phyloP scores from a whole-genome alignment of 2,888 invertebrate species.

The Parapristionchus giblindavisi region DNA sequence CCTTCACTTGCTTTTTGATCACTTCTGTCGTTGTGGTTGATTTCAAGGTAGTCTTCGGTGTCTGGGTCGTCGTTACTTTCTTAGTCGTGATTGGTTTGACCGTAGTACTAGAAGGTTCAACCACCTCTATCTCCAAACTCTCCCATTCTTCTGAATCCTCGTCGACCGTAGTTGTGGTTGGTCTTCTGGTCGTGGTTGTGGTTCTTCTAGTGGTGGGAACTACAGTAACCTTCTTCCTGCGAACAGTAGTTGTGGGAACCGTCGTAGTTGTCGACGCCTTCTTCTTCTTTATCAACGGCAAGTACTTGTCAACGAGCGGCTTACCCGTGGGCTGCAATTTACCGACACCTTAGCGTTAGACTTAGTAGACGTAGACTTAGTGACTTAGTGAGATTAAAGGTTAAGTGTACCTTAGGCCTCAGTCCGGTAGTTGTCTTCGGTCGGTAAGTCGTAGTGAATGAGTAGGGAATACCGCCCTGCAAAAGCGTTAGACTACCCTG shows the following conservation, averaged over 20 bases:
- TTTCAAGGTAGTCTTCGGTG: constrained; percentile 16
- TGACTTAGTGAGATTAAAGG: background rate
- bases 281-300: constrained; percentile 38
- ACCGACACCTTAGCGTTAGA: too few relatives aligned
- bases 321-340: constrained; percentile 28
- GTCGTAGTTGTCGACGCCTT: background rate
- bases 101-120: background rate
- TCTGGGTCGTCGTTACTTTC: background rate
- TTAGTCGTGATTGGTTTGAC: background rate
- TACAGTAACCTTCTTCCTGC: background rate
- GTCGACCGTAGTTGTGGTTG: background rate
- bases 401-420: constrained; percentile 1
- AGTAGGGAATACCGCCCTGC: constrained; percentile 29
- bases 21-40: background rate
- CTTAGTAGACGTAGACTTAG: background rate
- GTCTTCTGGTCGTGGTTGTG: background rate
- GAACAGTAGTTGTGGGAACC: background rate
- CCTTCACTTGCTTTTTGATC: constrained; percentile 3
- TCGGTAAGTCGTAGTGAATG: constrained; percentile 23
- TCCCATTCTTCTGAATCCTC: background rate
- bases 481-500: too few relatives aligned
- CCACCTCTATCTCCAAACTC: background rate
- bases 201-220: background rate
- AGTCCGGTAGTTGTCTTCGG: constrained; percentile 17
- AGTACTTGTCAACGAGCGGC: constrained; percentile 23